These are phyloP conservation scores for Cephus runcator DNA, from an alignment of 2,888 invertebrate species.

Conservation along the genomic window DNA sequence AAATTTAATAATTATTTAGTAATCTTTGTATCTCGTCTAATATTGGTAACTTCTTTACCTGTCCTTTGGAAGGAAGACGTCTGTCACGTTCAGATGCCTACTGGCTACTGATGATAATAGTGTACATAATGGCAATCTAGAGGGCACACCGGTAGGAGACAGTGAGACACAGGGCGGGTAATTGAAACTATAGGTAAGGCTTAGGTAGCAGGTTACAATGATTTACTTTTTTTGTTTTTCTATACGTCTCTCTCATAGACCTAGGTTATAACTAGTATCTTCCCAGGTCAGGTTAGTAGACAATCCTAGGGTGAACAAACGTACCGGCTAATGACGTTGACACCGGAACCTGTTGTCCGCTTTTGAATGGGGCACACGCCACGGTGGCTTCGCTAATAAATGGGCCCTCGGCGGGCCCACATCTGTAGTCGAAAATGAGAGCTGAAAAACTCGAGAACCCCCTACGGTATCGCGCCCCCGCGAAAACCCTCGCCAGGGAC, in stretches of 20 bases:
- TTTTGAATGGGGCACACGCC: conserved; percentile 46
- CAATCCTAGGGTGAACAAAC: conserved; percentile 9
- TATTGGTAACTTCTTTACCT: too few relatives aligned
- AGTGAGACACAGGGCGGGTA: too few relatives aligned
- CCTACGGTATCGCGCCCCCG: conserved; percentile 40
- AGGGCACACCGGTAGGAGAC: too few relatives aligned
- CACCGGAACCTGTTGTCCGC: conserved; percentile 59
- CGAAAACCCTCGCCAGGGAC: conserved; percentile 32
- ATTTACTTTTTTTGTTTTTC: too few relatives aligned
- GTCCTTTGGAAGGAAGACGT: too few relatives aligned
- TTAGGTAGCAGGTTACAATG: too few relatives aligned
- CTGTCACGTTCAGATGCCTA: too few relatives aligned
- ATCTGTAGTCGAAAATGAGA: conserved; percentile 55
- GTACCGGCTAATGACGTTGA: conserved; percentile 51
- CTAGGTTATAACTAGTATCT: not conserved
- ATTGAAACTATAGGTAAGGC: too few relatives aligned
- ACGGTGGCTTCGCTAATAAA: conserved; percentile 55
- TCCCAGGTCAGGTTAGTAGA: not conserved
- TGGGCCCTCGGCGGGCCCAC: conserved; percentile 51
- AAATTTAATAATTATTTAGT: too few relatives aligned
- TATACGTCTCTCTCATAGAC: not conserved
- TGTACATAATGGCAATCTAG: too few relatives aligned
- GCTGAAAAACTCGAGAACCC: conserved; percentile 48
- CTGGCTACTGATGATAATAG: too few relatives aligned
- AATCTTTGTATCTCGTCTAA: too few relatives aligned